These are phyloP conservation scores for Acanthosepion esculentum DNA, from an alignment of 2,888 invertebrate species.

Conservation along the genomic window DNA sequence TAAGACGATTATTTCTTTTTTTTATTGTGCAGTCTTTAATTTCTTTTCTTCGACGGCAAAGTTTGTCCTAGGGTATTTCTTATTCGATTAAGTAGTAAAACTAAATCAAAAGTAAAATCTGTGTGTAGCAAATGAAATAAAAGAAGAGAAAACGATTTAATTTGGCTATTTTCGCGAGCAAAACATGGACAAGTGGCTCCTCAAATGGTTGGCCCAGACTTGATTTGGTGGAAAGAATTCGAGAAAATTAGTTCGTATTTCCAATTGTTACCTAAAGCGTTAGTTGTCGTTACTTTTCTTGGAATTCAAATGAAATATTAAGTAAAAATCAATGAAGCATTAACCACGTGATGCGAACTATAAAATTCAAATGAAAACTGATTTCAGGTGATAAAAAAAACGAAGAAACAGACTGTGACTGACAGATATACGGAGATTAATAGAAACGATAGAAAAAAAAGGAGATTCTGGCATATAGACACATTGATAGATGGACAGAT, in stretches of 20 bases:
- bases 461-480: too few species aligned
- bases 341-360: background rate
- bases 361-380: background rate
- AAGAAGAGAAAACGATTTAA: background rate
- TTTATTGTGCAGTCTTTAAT: too few species aligned
- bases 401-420: too few species aligned
- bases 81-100: too few species aligned
- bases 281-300: background rate
- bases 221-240: background rate
- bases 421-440: too few species aligned
- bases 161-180: background rate
- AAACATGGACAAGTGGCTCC: background rate
- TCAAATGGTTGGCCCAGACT: background rate
- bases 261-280: background rate
- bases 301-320: background rate
- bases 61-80: too few species aligned
- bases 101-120: too few species aligned
- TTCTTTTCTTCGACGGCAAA: too few species aligned
- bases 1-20: too few species aligned
- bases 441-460: too few species aligned
- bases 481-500: too few species aligned
- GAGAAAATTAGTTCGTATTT: background rate
- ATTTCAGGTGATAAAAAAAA: too few species aligned
- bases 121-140: background rate
- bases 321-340: slow-evolving; percentile 9